Percentiles rank a stretch among this genome's conserved stretches.
These are phyloP conservation scores for Megaceryle maxima DNA, from an alignment of 2,113 vertebrate species.

Conservation along the genomic window DNA sequence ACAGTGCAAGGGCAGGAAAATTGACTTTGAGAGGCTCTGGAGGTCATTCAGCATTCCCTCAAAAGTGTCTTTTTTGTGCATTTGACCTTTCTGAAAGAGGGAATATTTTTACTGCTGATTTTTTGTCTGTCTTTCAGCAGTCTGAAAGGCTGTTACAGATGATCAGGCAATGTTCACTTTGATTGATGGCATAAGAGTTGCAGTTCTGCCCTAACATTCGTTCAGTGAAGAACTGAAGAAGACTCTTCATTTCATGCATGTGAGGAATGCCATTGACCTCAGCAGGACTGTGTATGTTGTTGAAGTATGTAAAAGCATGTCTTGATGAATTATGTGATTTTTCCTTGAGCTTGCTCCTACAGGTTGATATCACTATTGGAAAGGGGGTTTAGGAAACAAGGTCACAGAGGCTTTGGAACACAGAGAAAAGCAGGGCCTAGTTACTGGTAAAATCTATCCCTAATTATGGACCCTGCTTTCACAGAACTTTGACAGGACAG, in stretches of 20 bases:
- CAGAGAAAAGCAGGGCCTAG: not conserved
- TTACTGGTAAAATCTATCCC: not conserved
- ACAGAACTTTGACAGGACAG: not conserved
- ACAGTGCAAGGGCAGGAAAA: constrained; percentile 27
- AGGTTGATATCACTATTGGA: not conserved
- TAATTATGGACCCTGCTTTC: not conserved
- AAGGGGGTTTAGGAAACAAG: not conserved
- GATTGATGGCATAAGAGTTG: not conserved
- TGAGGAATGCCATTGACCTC: not conserved
- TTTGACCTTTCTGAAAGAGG: constrained; percentile 37
- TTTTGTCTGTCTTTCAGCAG: not conserved
- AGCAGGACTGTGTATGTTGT: not conserved
- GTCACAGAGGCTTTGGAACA: not conserved
- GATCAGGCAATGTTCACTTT: not conserved
- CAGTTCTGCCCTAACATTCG: not conserved
- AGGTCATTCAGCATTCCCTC: constrained; percentile 13
- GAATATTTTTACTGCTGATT: not conserved
- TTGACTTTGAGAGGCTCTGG: not conserved
- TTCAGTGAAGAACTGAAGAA: not conserved
- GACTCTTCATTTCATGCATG: not conserved
- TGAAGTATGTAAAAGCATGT: not conserved
- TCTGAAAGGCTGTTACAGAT: not conserved
- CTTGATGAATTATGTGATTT: not conserved
- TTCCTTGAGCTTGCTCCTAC: not conserved
- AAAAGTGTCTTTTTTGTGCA: not conserved